Evolutionary conservation across 2,113 vertebrate genomes (phyloP).

Genomic region (Sturnira hondurensis): DNA sequence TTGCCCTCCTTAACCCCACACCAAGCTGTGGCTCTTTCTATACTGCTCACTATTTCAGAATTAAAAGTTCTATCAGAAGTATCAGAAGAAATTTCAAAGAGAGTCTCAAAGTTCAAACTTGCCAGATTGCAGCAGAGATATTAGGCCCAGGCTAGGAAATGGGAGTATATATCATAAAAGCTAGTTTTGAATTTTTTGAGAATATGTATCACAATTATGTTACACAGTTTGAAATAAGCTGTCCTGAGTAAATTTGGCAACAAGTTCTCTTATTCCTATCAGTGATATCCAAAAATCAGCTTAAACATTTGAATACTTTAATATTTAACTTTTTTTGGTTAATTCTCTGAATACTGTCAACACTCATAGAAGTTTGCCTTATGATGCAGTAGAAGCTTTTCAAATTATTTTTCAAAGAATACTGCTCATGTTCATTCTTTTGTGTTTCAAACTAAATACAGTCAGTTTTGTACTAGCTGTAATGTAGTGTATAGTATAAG

Average conservation of each 20-base stretch:
- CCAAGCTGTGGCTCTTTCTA: slow-evolving; percentile 86
- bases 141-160: slow-evolving; percentile 57
- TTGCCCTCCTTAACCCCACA: slow-evolving; percentile 83
- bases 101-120: slow-evolving; percentile 94
- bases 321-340: slow-evolving; percentile 67
- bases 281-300: slow-evolving; percentile 53
- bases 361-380: slow-evolving; percentile 78
- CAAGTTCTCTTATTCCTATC: slow-evolving; percentile 58
- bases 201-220: neutral
- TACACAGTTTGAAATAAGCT: slow-evolving; percentile 19
- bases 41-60: slow-evolving; percentile 93
- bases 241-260: slow-evolving; percentile 58
- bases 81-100: slow-evolving; percentile 80
- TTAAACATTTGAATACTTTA: slow-evolving; percentile 69
- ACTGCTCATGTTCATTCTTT: slow-evolving; percentile 77
- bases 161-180: neutral
- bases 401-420: slow-evolving; percentile 77
- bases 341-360: slow-evolving; percentile 75
- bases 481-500: slow-evolving; percentile 80
- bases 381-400: slow-evolving; percentile 72
- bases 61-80: slow-evolving; percentile 84
- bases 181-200: slow-evolving; percentile 14
- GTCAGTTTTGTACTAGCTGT: slow-evolving; percentile 83
- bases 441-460: slow-evolving; percentile 80
- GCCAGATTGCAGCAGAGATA: slow-evolving; percentile 88